phyloP scores from a whole-genome alignment of 2,797 vertebrate genomes.

The Lepilemur septentrionalis region DNA sequence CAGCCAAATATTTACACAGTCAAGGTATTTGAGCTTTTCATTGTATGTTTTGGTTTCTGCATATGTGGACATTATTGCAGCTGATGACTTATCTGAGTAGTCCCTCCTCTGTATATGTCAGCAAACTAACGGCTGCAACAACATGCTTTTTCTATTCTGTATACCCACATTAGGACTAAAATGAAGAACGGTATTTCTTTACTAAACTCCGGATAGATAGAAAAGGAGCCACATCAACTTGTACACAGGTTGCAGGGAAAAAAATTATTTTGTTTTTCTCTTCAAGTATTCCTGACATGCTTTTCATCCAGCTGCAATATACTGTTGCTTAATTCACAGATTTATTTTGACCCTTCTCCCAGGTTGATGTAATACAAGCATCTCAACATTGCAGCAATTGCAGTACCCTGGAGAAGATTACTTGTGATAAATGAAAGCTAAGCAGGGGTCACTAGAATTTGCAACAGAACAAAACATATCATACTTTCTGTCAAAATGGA shows the following conservation, averaged over 20 bases:
- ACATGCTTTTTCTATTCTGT: background rate
- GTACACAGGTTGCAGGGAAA: background rate
- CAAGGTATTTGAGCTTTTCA: background rate
- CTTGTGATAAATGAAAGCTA: constrained; percentile 71
- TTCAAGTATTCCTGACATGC: constrained; percentile 38
- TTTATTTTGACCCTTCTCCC: constrained; percentile 69
- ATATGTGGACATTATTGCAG: background rate
- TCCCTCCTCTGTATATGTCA: background rate
- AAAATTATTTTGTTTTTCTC: background rate
- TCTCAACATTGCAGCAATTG: constrained; percentile 54
- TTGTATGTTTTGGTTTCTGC: background rate
- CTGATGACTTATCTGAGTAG: background rate
- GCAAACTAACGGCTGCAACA: background rate
- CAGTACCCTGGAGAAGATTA: constrained; percentile 43
- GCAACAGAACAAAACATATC: constrained; percentile 63
- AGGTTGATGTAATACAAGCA: constrained; percentile 70
- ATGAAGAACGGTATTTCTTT: background rate
- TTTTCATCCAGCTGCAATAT: constrained; percentile 52
- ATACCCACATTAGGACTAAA: background rate
- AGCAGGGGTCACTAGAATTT: constrained; percentile 57
- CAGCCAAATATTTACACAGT: background rate
- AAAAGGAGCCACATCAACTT: background rate
- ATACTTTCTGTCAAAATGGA: constrained; percentile 49
- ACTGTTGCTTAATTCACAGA: constrained; percentile 71
- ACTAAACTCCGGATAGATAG: background rate